phyloP scores from a whole-genome alignment of 2,113 vertebrate genomes.

The Ictidomys tridecemlineatus region DNA sequence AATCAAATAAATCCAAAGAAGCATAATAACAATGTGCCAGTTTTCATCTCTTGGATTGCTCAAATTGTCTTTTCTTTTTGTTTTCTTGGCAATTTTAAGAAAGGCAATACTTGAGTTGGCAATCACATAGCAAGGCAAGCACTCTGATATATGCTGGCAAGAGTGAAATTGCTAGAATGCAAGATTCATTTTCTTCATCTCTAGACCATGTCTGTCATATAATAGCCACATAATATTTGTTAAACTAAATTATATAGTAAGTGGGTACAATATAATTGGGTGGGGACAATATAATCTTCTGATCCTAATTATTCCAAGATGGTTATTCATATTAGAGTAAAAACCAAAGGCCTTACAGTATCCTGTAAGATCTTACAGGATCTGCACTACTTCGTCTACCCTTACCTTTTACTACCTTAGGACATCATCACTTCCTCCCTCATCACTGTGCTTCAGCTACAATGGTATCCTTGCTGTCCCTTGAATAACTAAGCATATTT shows the following conservation, averaged over 20 bases:
- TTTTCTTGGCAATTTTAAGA: slow-evolving; percentile 52
- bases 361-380: neutral
- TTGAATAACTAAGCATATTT: neutral
- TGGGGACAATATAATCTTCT: too few relatives aligned
- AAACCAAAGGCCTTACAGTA: neutral
- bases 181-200: slow-evolving; percentile 27
- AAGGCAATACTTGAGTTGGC: slow-evolving; percentile 22
- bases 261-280: neutral
- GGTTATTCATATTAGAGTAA: neutral
- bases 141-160: slow-evolving; percentile 16
- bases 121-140: neutral
- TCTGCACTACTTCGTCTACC: neutral
- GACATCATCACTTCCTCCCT: neutral
- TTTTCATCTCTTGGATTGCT: slow-evolving; percentile 50
- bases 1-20: slow-evolving; percentile 46
- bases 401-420: neutral
- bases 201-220: neutral
- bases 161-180: slow-evolving; percentile 48
- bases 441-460: neutral
- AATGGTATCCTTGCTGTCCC: neutral
- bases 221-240: slow-evolving; percentile 41
- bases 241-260: slow-evolving; percentile 36
- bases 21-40: neutral
- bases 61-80: neutral
- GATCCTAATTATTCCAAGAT: neutral